These are phyloP conservation scores for Pinctada fucata DNA, from an alignment of 2,888 invertebrate species.

Conservation along the genomic window DNA sequence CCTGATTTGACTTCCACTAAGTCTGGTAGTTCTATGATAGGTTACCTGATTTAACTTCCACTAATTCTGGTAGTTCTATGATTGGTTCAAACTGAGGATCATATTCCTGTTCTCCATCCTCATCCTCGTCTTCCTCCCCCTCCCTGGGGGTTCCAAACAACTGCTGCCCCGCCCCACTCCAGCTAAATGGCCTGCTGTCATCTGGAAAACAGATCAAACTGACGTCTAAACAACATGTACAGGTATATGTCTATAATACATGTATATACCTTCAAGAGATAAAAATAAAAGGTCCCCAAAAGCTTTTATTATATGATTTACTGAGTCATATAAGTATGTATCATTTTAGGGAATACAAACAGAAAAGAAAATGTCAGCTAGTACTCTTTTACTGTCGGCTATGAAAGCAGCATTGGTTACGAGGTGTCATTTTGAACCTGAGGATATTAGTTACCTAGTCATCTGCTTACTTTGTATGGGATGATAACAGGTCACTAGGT, in stretches of 20 bases:
- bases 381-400: no score
- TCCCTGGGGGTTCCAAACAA: constrained; percentile 54
- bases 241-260: not conserved
- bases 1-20: constrained; percentile 79
- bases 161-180: constrained; percentile 68
- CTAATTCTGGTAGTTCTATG: constrained; percentile 82
- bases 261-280: not conserved
- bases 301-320: no score
- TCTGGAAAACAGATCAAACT: constrained; percentile 22
- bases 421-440: no score
- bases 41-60: constrained; percentile 79
- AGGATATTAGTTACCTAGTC: no score
- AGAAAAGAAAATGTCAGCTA: no score
- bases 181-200: constrained; percentile 60
- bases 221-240: not conserved
- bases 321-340: no score
- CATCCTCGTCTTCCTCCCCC: constrained; percentile 82
- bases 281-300: not conserved
- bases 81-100: constrained; percentile 84
- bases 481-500: no score
- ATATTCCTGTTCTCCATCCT: constrained; percentile 80
- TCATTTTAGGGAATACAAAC: no score
- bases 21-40: constrained; percentile 83
- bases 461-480: no score
- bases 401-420: no score